Evolutionary conservation across 2,113 vertebrate genomes (phyloP).

Genomic region (Pterocles orientalis): DNA sequence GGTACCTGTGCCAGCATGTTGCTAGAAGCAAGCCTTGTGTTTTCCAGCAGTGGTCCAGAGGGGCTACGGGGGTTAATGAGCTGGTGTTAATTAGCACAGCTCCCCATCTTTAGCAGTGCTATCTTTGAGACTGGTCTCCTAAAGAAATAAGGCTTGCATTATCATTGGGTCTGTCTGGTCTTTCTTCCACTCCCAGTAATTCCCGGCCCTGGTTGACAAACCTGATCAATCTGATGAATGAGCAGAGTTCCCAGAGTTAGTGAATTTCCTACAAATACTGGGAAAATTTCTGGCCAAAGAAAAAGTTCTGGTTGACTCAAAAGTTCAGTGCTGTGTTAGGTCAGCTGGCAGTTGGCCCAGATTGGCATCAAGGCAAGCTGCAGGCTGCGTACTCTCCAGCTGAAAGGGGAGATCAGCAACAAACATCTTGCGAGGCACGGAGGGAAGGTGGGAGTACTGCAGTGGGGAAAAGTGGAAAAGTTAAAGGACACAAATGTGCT

Average conservation of each 20-base stretch:
- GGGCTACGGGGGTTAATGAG: neutral
- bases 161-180: neutral
- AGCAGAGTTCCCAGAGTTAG: neutral
- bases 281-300: neutral
- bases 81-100: neutral
- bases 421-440: neutral
- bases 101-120: neutral
- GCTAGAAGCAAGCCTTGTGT: neutral
- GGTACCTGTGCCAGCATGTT: accelerated
- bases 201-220: neutral
- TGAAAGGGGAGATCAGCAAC: neutral
- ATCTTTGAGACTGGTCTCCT: neutral
- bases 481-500: neutral
- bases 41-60: neutral
- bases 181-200: neutral
- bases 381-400: neutral
- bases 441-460: neutral
- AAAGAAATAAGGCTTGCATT: neutral
- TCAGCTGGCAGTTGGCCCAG: neutral
- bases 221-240: neutral
- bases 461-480: neutral
- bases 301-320: neutral
- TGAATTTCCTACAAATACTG: neutral
- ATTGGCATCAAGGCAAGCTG: neutral
- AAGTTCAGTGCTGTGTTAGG: neutral